Evolutionary conservation across 2,888 invertebrate genomes (phyloP), one percentile per base, ranked within the genome.

Genomic region (Cantharis flavilabris): DNA sequence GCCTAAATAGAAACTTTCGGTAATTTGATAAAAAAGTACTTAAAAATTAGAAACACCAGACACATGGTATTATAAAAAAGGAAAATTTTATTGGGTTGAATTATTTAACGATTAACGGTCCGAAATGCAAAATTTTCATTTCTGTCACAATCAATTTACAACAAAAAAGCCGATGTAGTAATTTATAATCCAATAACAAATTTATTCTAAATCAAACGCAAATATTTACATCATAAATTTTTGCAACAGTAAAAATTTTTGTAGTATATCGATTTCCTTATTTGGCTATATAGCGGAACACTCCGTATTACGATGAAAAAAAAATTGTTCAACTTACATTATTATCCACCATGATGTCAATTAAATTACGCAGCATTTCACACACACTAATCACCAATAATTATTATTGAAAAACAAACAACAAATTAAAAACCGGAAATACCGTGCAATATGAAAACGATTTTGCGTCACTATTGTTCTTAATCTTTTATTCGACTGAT

Each of bases 381-480:
- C 49, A 49, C n/a, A n/a, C 49, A 49, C 49, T 49, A n/a, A 49
- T 49, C 49, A 49, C 49, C 11, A 49, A 49, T 49, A 3, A 49
- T 49, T n/a, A 13, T 49, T 49, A 5, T 49, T n/a, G n/a, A 49
- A 49, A n/a, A 49, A 49, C 16, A 3, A 67, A 67, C 20, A 67
- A 14, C 65, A 20, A 65, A 65, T 23, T 23, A 13, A 65, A 65
- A 18, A 14, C 26, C 65, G 23, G 26, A 67, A 49, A 49, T 49
- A 26, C n/a, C 23, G 20, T n/a, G 26, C 65, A 67, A 67, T 23
- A 13, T 23, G 11, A 67, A 67, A 67, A 23, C 23, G 26, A 67
- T 67, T n/a, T n/a, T 16, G 30, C 77, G 70, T 71, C 78, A 62
- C 64, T 76, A 78, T 78, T 78, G 76, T 78, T 74, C 78, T 78